Conservation (phyloP, 2,797 vertebrate species). For the Sebastes taczanowskii region DNA sequence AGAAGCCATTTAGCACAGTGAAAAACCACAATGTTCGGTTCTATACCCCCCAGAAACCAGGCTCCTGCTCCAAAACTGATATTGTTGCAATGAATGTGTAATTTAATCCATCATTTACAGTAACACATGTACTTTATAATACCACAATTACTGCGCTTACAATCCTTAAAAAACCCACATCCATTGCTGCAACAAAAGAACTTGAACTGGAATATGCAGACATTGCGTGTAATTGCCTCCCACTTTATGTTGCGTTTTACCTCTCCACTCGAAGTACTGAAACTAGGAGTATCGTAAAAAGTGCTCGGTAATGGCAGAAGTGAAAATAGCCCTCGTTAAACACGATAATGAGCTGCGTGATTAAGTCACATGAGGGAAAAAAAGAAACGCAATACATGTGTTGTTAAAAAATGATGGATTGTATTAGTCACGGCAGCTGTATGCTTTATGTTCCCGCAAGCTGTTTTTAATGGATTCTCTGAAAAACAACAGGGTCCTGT, state of each 20-base stretch:
- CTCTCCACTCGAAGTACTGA: not conserved
- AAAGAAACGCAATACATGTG: not conserved
- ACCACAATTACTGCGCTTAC: not conserved
- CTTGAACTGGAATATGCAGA: conserved; percentile 3
- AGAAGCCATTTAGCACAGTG: not conserved
- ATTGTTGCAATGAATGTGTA: not conserved
- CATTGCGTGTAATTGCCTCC: not conserved
- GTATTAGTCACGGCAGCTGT: not conserved
- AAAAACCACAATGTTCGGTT: not conserved
- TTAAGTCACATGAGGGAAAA: not conserved
- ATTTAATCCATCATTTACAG: conserved; percentile 35
- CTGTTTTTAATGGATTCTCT: conserved; percentile 12
- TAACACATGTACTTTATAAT: not conserved
- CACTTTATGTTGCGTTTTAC: not conserved
- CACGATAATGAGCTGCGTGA: conserved; percentile 31
- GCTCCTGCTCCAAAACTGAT: not conserved
- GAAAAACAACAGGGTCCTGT: conserved; percentile 29
- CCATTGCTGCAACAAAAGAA: not conserved
- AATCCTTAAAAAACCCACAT: conserved; percentile 12
- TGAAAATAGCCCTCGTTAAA: conserved; percentile 37
- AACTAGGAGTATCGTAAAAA: conserved; percentile 1
- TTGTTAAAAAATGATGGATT: conserved; percentile 15
- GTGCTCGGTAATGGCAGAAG: not conserved
- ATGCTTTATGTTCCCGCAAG: conserved; percentile 2
- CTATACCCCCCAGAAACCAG: conserved; percentile 2